phyloP scores from a whole-genome alignment of 2,888 invertebrate genomes.

The Gandaritis pyraliata region DNA sequence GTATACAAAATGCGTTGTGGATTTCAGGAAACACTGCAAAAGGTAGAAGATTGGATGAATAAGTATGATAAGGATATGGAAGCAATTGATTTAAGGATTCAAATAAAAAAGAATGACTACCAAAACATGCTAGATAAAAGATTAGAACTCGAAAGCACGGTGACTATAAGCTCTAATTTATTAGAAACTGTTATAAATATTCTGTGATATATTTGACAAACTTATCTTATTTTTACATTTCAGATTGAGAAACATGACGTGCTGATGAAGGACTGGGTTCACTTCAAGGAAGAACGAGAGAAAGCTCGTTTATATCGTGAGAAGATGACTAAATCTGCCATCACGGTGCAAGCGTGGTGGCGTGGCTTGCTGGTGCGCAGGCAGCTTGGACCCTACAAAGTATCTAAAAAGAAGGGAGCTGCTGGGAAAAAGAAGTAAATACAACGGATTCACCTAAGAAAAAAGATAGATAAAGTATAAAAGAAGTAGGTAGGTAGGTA shows the following conservation, averaged over 20 bases:
- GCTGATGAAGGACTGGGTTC: conserved; percentile 62
- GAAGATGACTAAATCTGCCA: conserved; percentile 68
- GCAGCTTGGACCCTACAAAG: conserved; percentile 68
- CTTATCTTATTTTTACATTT: background rate
- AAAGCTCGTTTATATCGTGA: conserved; percentile 55
- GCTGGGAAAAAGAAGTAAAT: conserved; percentile 18
- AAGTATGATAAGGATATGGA: conserved; percentile 76
- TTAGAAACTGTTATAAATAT: too few relatives aligned
- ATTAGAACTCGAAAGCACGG: conserved; percentile 45
- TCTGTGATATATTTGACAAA: too few relatives aligned
- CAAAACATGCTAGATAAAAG: conserved; percentile 53
- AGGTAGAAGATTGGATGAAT: conserved; percentile 70
- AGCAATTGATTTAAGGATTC: conserved; percentile 67
- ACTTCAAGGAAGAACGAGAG: conserved; percentile 69
- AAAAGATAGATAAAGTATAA: background rate
- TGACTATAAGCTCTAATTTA: conserved; percentile 17
- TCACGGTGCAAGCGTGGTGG: conserved; percentile 77
- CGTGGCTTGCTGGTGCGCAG: conserved; percentile 70
- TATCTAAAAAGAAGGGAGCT: conserved; percentile 31
- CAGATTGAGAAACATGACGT: conserved; percentile 63
- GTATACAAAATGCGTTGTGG: background rate
- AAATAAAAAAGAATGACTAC: conserved; percentile 65
- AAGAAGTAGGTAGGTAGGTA: background rate
- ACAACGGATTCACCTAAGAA: background rate
- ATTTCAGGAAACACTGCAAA: conserved; percentile 63